Conservation (phyloP, 2,113 vertebrate species). For the Ictalurus punctatus region DNA sequence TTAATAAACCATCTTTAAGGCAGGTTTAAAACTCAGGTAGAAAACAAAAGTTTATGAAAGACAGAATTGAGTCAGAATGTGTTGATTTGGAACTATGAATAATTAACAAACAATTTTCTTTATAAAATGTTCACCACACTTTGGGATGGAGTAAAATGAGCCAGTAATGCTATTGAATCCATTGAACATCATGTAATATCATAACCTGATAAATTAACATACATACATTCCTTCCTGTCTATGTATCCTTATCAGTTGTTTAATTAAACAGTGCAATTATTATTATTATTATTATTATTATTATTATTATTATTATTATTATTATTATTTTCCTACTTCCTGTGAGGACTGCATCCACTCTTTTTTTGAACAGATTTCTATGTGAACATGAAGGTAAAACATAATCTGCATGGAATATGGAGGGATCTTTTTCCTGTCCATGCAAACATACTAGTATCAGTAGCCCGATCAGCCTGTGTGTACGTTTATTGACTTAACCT, state of each 20-base stretch:
- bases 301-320: conserved; percentile 67
- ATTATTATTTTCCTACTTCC: conserved; percentile 64
- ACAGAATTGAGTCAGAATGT: not conserved
- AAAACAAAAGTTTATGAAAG: conserved; percentile 54
- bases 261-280: conserved; percentile 77
- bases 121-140: not conserved
- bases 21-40: conserved; percentile 66
- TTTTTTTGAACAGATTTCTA: conserved; percentile 71
- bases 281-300: conserved; percentile 66
- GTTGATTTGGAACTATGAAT: not conserved
- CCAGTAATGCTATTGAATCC: conserved; percentile 11
- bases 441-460: conserved; percentile 69
- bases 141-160: conserved; percentile 21
- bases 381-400: conserved; percentile 70
- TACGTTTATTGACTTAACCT: conserved; percentile 80
- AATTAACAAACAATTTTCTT: not conserved
- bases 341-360: conserved; percentile 76
- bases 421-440: conserved; percentile 65
- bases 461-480: conserved; percentile 76
- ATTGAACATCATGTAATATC: not conserved
- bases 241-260: conserved; percentile 74
- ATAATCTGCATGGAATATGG: conserved; percentile 71
- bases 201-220: conserved; percentile 21
- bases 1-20: conserved; percentile 64
- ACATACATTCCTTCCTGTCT: conserved; percentile 43